A percentile compares a stretch with the other conserved stretches of the same genome.
These are phyloP conservation scores for Melipona quadrifasciata DNA, from an alignment of 1,140 invertebrate genomes.

Conservation along the genomic window DNA sequence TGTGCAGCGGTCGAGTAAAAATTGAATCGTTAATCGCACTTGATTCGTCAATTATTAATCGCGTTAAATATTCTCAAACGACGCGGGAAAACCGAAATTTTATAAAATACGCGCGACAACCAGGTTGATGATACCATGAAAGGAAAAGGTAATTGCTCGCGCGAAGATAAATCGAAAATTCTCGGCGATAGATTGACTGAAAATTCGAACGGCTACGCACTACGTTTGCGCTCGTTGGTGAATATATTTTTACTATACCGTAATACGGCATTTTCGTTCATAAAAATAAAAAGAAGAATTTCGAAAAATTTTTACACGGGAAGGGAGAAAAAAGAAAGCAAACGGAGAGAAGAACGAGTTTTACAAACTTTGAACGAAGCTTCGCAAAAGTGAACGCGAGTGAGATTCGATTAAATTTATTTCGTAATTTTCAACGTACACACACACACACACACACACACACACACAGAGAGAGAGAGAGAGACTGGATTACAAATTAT, in stretches of 20 bases:
- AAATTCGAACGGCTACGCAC: not conserved
- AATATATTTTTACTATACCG: not conserved
- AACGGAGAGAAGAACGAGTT: not conserved
- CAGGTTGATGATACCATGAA: not conserved
- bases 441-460: not conserved
- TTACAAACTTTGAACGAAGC: not conserved
- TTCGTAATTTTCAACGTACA: not conserved
- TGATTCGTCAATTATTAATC: not conserved
- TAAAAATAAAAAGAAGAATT: not conserved
- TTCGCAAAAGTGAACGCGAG: not conserved
- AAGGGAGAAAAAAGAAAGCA: not conserved
- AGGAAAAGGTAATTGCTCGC: not conserved
- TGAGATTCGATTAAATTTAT: constrained; percentile 12
- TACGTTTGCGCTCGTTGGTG: not conserved
- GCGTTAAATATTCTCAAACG: not conserved
- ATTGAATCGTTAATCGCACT: not conserved
- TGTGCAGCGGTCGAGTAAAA: not conserved
- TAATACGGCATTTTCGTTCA: not conserved
- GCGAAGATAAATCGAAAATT: not conserved
- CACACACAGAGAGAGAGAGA: no score
- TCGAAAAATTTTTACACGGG: not conserved
- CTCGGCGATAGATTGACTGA: not conserved
- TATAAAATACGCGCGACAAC: not conserved
- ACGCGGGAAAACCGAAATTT: not conserved
- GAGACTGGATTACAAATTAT: constrained; percentile 8